phyloP scores from a whole-genome alignment of 1,140 invertebrate species.

The Eupristina koningsbergeri region DNA sequence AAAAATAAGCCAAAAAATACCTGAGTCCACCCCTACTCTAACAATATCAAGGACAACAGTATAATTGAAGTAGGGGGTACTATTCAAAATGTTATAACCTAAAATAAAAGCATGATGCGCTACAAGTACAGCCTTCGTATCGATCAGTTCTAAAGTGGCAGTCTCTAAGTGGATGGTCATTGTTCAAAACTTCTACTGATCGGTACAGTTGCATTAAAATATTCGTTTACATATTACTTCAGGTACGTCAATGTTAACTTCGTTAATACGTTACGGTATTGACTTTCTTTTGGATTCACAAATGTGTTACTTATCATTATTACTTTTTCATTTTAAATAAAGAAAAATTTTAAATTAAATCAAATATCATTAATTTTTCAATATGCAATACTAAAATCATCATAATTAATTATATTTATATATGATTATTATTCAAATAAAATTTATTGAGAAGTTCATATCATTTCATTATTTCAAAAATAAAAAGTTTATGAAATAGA shows the following conservation, averaged over 20 bases:
- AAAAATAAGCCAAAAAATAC: conserved; percentile 55
- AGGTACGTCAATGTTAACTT: conserved; percentile 5
- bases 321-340: no score
- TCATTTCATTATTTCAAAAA: no score
- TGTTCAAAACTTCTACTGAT: conserved; percentile 51
- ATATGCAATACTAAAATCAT: no score
- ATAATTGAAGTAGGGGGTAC: conserved; percentile 39
- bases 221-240: conserved; percentile 8
- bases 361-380: no score
- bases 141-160: conserved; percentile 52
- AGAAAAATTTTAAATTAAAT: no score
- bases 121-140: conserved; percentile 54
- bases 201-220: conserved; percentile 54
- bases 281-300: no score
- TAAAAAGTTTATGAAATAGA: no score
- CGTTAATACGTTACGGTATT: neutral
- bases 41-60: neutral
- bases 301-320: no score
- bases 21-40: conserved; percentile 52
- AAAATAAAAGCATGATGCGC: conserved; percentile 69
- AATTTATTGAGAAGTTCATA: no score
- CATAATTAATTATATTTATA: no score
- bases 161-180: conserved; percentile 57
- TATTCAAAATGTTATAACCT: conserved; percentile 63
- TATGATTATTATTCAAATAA: no score